Evolutionary conservation across 2,113 vertebrate genomes (phyloP).

Genomic region (Spilogale gracilis): DNA sequence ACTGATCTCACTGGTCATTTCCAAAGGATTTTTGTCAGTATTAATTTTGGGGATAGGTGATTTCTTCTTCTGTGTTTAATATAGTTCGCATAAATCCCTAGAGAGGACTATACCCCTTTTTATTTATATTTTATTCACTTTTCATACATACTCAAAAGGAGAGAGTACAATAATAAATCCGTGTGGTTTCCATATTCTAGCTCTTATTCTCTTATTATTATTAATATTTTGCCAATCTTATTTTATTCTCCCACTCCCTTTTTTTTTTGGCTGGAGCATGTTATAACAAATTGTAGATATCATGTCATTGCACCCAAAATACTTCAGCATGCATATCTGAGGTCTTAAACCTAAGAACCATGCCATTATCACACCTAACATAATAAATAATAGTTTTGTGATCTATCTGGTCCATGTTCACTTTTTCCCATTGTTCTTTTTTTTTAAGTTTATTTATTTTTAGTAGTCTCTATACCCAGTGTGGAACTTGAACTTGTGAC

Average conservation of each 20-base stretch:
- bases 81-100: background rate
- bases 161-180: background rate
- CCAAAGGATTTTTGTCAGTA: conserved; percentile 13
- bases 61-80: background rate
- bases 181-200: background rate
- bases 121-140: conserved; percentile 17
- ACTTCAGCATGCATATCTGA: background rate
- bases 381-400: background rate
- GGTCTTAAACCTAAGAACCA: background rate
- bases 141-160: background rate
- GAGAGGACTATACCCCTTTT: background rate
- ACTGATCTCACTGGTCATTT: background rate
- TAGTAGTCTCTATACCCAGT: background rate
- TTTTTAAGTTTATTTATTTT: background rate
- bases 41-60: background rate
- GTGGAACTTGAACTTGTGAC: background rate
- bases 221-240: conserved; percentile 17
- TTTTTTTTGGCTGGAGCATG: background rate
- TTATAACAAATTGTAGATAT: background rate
- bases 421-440: background rate
- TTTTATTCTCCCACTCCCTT: background rate
- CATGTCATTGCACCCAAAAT: background rate
- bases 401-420: background rate
- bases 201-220: background rate
- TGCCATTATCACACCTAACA: background rate